Conservation (phyloP, 2,113 vertebrate genomes). For the Neolamprologus kungweensis region DNA sequence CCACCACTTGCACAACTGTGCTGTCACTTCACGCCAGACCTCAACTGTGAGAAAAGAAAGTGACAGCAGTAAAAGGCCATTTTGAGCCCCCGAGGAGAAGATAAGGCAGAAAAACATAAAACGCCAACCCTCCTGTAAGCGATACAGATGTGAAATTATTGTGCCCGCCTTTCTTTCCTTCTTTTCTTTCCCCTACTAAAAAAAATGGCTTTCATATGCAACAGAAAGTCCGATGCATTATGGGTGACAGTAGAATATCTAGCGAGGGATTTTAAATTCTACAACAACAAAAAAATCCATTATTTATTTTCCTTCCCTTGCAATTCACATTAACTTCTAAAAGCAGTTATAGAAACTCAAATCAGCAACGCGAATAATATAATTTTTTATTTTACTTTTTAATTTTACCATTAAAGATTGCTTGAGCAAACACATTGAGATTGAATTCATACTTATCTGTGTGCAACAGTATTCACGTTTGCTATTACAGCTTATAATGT, state of each 20-base stretch:
- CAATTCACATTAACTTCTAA: neutral
- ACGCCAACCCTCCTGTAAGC: neutral
- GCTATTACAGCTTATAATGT: neutral
- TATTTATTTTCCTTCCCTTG: neutral
- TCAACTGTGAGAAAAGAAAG: slow-evolving; percentile 9
- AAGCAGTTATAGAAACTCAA: neutral
- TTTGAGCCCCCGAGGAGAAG: neutral
- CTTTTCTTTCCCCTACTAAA: neutral
- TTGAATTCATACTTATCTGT: neutral
- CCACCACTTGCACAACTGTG: neutral
- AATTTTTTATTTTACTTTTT: neutral
- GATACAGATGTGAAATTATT: neutral
- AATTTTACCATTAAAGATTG: neutral
- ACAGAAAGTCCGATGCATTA: neutral
- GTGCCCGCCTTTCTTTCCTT: neutral
- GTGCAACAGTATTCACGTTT: neutral
- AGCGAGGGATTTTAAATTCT: neutral
- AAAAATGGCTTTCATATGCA: neutral
- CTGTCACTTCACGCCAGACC: slow-evolving; percentile 1
- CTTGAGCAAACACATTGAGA: neutral
- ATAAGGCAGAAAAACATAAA: neutral
- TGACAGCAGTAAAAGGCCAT: slow-evolving; percentile 32
- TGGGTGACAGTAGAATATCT: neutral
- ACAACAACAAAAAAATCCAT: neutral
- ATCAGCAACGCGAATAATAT: neutral